These are phyloP conservation scores for Pungitius pungitius DNA, from an alignment of 2,113 vertebrate species.

Conservation along the genomic window DNA sequence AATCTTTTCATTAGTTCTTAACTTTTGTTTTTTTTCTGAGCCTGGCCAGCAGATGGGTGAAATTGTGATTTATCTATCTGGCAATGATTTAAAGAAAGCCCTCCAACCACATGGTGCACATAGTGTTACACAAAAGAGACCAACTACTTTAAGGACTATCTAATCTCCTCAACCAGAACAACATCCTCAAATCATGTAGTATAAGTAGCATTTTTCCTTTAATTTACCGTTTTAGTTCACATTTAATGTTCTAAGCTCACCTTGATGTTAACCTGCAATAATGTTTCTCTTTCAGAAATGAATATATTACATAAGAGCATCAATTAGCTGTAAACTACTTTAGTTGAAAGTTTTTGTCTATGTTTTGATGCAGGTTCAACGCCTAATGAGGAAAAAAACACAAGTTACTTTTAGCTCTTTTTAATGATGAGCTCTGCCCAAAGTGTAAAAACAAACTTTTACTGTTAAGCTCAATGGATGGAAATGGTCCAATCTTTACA, in stretches of 20 bases:
- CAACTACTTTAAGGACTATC: slow-evolving; percentile 36
- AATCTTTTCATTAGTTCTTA: slow-evolving; percentile 29
- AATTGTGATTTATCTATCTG: slow-evolving; percentile 57
- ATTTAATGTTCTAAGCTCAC: neutral
- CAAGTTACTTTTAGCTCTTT: slow-evolving; percentile 15
- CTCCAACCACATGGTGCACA: slow-evolving; percentile 16
- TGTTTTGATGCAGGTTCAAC: slow-evolving; percentile 42
- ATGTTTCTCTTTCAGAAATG: slow-evolving; percentile 4
- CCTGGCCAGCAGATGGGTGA: slow-evolving; percentile 51
- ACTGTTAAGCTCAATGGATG: slow-evolving; percentile 4
- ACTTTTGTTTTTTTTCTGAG: neutral
- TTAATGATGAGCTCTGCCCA: slow-evolving; percentile 15
- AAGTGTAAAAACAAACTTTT: neutral
- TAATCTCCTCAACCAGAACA: slow-evolving; percentile 23
- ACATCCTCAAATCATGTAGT: neutral
- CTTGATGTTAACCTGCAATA: slow-evolving; percentile 19
- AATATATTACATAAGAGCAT: slow-evolving; percentile 13
- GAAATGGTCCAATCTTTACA: slow-evolving; percentile 19
- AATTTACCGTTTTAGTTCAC: slow-evolving; percentile 16
- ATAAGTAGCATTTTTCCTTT: neutral
- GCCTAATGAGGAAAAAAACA: slow-evolving; percentile 23
- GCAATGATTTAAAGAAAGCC: slow-evolving; percentile 44
- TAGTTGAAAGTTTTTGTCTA: slow-evolving; percentile 17
- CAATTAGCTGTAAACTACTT: slow-evolving; percentile 20
- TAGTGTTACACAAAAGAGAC: slow-evolving; percentile 7